Conservation (phyloP, 2,113 vertebrate species). For the Alligator mississippiensis region DNA sequence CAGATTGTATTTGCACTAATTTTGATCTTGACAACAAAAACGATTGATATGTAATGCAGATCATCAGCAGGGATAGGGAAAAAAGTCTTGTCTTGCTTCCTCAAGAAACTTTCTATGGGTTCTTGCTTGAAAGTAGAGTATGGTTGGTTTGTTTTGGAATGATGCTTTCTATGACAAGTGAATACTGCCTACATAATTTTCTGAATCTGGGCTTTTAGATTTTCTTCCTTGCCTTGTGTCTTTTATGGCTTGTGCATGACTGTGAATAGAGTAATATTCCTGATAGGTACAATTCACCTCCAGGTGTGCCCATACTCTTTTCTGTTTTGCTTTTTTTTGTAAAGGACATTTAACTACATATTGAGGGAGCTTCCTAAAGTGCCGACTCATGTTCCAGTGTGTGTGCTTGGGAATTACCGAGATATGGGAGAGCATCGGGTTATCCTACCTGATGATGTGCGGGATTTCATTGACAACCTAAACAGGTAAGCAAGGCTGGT, state of each 20-base stretch:
- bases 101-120: background rate
- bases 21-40: background rate
- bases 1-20: background rate
- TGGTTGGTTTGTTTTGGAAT: background rate
- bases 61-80: background rate
- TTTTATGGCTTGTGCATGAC: background rate
- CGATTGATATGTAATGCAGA: background rate
- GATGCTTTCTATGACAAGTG: background rate
- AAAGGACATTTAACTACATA: constrained; percentile 97
- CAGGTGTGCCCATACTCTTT: background rate
- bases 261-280: background rate
- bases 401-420: constrained; percentile 94
- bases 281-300: background rate
- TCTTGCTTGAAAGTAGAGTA: background rate
- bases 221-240: background rate
- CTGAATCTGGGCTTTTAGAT: background rate
- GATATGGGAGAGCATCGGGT: constrained; percentile 98
- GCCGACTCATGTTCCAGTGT: constrained; percentile 93
- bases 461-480: constrained; percentile 88
- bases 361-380: constrained; percentile 95
- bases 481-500: constrained; percentile 84
- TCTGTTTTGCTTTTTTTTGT: background rate
- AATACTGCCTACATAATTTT: background rate
- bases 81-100: background rate
- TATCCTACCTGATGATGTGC: constrained; percentile 91